Conservation (phyloP, 1,140 invertebrate species). For the Leptopilina boulardi region DNA sequence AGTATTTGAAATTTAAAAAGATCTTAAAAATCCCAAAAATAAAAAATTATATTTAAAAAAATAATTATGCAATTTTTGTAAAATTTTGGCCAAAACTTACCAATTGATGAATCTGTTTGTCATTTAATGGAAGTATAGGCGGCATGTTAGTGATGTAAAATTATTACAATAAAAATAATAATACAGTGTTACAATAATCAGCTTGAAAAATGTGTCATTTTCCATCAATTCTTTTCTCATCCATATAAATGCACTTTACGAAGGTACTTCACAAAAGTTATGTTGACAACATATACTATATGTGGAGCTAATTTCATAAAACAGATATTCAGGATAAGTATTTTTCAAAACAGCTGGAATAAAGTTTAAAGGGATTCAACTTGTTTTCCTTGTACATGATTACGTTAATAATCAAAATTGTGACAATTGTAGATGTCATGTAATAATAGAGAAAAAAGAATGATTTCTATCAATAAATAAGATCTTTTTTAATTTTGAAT, state of each 20-base stretch:
- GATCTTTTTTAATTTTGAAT: no score
- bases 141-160: constrained; percentile 70
- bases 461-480: no score
- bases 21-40: constrained; percentile 14
- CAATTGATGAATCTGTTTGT: constrained; percentile 73
- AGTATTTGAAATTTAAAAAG: constrained; percentile 16
- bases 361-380: background rate
- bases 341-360: constrained; percentile 27
- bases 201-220: constrained; percentile 44
- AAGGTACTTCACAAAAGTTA: constrained; percentile 45
- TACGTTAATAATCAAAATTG: no score
- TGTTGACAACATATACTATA: constrained; percentile 62
- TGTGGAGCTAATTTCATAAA: constrained; percentile 60
- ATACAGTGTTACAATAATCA: constrained; percentile 39
- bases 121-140: constrained; percentile 66
- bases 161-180: constrained; percentile 54
- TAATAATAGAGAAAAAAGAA: no score
- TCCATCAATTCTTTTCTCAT: constrained; percentile 48
- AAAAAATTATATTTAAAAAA: background rate
- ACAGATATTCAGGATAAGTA: constrained; percentile 48
- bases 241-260: constrained; percentile 46
- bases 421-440: background rate
- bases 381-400: no score
- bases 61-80: background rate
- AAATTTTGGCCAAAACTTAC: constrained; percentile 62